These are phyloP conservation scores for Sinhomidia bicolor DNA, from an alignment of 2,888 invertebrate genomes.

Conservation along the genomic window DNA sequence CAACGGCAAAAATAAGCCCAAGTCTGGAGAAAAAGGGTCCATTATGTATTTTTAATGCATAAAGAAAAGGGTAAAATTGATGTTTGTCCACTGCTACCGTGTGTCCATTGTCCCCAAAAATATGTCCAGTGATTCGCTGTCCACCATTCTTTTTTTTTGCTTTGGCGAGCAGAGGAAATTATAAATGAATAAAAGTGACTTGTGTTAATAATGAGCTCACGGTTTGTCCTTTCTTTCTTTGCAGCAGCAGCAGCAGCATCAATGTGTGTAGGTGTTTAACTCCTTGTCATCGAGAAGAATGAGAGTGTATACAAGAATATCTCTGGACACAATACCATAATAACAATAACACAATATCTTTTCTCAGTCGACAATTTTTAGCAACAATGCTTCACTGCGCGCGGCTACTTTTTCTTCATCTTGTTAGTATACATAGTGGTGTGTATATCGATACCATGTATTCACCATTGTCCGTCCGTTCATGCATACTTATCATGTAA, in stretches of 20 bases:
- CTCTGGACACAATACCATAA: not conserved
- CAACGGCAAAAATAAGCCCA: not conserved
- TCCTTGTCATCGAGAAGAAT: conserved; percentile 57
- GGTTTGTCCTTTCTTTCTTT: not conserved
- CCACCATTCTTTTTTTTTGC: conserved; percentile 38
- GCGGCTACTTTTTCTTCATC: conserved; percentile 46
- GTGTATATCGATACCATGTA: not conserved
- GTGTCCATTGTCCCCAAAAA: conserved; percentile 57
- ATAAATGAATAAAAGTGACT: conserved; percentile 43
- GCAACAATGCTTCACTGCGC: conserved; percentile 15
- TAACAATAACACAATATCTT: not conserved
- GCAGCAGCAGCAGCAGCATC: too few species aligned
- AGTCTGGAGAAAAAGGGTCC: conserved; percentile 13
- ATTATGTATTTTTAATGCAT: conserved; percentile 45
- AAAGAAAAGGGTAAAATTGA: conserved; percentile 60
- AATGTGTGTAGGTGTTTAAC: conserved; percentile 64
- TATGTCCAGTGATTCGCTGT: conserved; percentile 61
- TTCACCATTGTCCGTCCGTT: not conserved
- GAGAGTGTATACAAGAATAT: conserved; percentile 1
- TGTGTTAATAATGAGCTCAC: conserved; percentile 45
- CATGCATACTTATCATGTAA: conserved; percentile 5
- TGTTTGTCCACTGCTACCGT: conserved; percentile 55
- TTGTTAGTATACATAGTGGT: not conserved
- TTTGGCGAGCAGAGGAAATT: not conserved
- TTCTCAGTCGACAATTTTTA: not conserved